Evolutionary conservation across 2,888 invertebrate genomes (phyloP), one percentile per base, ranked within the genome.

Genomic region (Apamea epomidion): DNA sequence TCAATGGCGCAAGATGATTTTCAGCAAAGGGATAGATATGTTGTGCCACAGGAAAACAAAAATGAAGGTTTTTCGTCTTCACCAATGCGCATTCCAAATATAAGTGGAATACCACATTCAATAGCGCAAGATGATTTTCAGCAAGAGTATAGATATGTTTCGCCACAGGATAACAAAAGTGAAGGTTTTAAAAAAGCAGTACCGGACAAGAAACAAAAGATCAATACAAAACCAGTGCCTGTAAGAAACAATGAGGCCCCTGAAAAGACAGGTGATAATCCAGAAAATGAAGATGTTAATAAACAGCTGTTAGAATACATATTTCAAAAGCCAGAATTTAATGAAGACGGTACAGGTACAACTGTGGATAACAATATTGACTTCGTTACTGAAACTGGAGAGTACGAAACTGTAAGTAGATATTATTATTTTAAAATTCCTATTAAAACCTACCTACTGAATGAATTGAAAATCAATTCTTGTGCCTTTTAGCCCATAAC

Each of bases 391-490:
- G 89, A 78, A 82, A 86, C 83, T 32, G 83, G 69, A 12, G 86
- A 86, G 18, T 87, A 82, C 25, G 87, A 89, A 78, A 78, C 72
- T 37, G 91, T 91, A 84, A 87, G 89, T 89, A 37, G 37, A 12
- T 65, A 81, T n/a, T 37, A 25, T 42, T 45, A 25, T 64, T 72
- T 64, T 32, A 18, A 76, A 42, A 74, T 58, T 18, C 2, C 21
- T 25, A 58, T 1, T 18, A 58, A 18, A 18, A 58, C 16, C 48
- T 21, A 29, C 18, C 12, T 25, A 29, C 12, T 29, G 37, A 25
- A 42, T 76, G 0, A 25, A 12, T 75, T 8, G 10, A 29, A 32
- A 16, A 25, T 5, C 16, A 25, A 8, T 5, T 0, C 14, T 25
- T 32, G 0, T 21, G 3, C 21, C 12, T 12, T n/a, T 45, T 6